Percentiles rank a stretch among this genome's conserved stretches.
These are phyloP conservation scores for Bubalus kerabau DNA, from an alignment of 2,113 vertebrate genomes.

Conservation along the genomic window DNA sequence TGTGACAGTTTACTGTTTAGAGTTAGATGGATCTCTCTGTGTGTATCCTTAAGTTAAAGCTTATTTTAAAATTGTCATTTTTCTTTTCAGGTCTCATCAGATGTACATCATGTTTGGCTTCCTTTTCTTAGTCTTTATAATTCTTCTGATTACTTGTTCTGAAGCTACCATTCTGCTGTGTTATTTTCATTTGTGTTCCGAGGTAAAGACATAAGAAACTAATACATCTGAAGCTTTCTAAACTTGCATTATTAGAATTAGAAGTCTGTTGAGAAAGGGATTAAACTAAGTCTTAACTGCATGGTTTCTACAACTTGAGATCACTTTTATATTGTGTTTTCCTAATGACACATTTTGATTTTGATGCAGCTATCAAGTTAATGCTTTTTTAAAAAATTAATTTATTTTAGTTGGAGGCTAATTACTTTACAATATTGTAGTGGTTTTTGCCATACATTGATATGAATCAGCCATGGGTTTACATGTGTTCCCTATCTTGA, in stretches of 20 bases:
- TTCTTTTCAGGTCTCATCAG: slow-evolving; percentile 90
- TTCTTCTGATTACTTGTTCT: slow-evolving; percentile 91
- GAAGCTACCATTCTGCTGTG: slow-evolving; percentile 92
- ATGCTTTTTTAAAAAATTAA: neutral
- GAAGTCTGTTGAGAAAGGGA: neutral
- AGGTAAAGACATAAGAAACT: slow-evolving; percentile 79
- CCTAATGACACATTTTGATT: slow-evolving; percentile 50
- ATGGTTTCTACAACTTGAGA: neutral
- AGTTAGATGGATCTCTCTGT: neutral
- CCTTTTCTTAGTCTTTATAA: slow-evolving; percentile 93
- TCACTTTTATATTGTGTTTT: slow-evolving; percentile 37
- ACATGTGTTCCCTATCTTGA: neutral
- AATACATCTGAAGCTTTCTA: neutral
- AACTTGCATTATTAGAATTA: neutral
- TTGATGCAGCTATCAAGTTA: slow-evolving; percentile 19
- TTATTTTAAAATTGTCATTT: slow-evolving; percentile 1
- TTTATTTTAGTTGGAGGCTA: neutral
- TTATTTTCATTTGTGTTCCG: slow-evolving; percentile 93
- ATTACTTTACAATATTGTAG: neutral
- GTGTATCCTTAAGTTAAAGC: neutral
- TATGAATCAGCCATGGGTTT: neutral
- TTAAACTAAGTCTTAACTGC: slow-evolving; percentile 11
- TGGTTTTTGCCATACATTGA: neutral
- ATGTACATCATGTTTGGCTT: slow-evolving; percentile 96
- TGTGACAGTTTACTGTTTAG: neutral